Base-by-base conservation (phyloP, 2,888 invertebrate genomes). In the Parnassius glacialis region DNA sequence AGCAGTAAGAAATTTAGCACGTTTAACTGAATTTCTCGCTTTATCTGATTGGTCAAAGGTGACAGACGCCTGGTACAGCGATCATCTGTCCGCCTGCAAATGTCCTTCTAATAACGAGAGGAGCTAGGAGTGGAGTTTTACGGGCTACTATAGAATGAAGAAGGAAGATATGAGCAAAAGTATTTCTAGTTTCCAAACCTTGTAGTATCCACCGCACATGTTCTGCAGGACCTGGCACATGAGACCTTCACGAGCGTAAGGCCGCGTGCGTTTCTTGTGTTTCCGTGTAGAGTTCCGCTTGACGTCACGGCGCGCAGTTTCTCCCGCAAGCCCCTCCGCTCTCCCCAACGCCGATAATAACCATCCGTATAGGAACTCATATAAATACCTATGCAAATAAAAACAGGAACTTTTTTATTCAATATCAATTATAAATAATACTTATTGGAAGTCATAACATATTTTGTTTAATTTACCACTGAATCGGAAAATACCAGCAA, bases 321-420 rank as follows among this genome's bases (percentile, higher is more conserved):
- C 97, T 52, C 94, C 92, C 13, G 97, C 90, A 68, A 97, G 94
- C 34, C 95, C 95, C 75, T 98, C 98, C 0, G 98, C 98, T 65
- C 98, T 93, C 0, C 96, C 95, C 50, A 99, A 87, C 0, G 98
- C 97, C 0, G 98, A 98, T 2, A 97, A 95, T 65, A 98, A 90
- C 96, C 98, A 99, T 9, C 97, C 97, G 83, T 97, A 98, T 3
- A 99, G 91, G 82, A 98, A 97, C 90, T 99, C 98, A 84, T 97
- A 97, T 41, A 99, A 92, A 85, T 98, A 98, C 95, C 95, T 95
- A 34, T 34, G 47, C 20, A n/a, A 54, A 54, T 11, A 43, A 2
- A 34, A 57, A n/a, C 12, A 43, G 42, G 2, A 42, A 34, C 5
- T 34, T 34, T 25, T 34, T 34, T 34, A 34, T 7, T 34, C 7